A percentile compares a stretch with the other conserved stretches of the same genome.
phyloP scores from a whole-genome alignment of 2,888 invertebrate genomes.

The Dichetophora obliterata region DNA sequence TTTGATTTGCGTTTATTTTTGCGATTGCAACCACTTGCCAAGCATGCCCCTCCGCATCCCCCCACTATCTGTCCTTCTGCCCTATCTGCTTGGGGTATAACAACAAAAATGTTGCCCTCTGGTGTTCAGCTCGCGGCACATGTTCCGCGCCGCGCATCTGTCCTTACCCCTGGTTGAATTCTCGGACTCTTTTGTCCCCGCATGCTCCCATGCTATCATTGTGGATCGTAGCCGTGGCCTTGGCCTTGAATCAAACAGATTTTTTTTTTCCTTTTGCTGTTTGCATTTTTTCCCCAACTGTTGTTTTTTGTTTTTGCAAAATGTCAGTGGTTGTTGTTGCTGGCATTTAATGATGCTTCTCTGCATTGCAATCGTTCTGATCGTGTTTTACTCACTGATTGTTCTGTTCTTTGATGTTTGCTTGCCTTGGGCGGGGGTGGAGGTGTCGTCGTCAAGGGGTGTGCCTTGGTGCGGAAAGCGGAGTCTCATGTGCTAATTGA shows the following conservation, averaged over 20 bases:
- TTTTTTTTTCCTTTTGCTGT: constrained; percentile 32
- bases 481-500: background rate
- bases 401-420: background rate
- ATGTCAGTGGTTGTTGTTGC: constrained; percentile 11
- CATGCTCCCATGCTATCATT: constrained; percentile 31
- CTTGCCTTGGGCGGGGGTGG: background rate
- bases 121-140: background rate
- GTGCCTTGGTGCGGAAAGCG: background rate
- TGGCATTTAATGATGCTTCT: background rate
- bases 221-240: constrained; percentile 49
- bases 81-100: background rate
- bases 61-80: background rate
- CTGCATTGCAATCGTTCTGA: background rate
- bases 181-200: background rate
- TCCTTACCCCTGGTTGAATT: background rate
- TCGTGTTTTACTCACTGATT: background rate
- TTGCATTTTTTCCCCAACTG: background rate
- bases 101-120: background rate
- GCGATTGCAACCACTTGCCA: constrained; percentile 9
- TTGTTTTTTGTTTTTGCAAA: background rate
- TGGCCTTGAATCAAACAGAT: constrained; percentile 58
- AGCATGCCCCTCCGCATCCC: background rate
- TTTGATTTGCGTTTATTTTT: constrained; percentile 17
- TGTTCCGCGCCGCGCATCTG: background rate
- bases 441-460: background rate